Base-by-base conservation (phyloP, 2,888 invertebrate species). In the Ommatoiulus sabulosus region DNA sequence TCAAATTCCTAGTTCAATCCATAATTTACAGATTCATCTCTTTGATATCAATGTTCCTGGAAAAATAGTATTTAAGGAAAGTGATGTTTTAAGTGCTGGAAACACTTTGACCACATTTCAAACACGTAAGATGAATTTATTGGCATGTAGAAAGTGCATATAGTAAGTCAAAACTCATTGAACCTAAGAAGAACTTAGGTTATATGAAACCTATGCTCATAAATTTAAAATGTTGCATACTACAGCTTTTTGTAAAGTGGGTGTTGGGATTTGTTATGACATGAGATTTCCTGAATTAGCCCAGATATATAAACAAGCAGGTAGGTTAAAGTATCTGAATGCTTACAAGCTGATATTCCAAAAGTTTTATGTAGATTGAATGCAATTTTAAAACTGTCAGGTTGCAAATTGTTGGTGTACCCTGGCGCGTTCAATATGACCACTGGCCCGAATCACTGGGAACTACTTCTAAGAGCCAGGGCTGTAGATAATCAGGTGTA, bases 391-490 rank as follows among this genome's bases (percentile, higher is more conserved):
- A 80, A 15, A 10, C n/a, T 48, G 44, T 20, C 91, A 95, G 97
- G 96, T 0, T 98, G 98, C 91, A 95, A 97, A 88, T 92, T 98
- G 91, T 93, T 99, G 46, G 93, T 99, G 44, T 99, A 98, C 93
- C 99, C 99, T 0, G 98, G 96, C 44, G 98, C 98, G 0, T 99
- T 99, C 93, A 99, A 98, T 93, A 97, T 97, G 96, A 97, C 97
- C 0, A 99, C 99, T 0, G 99, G 99, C 0, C 98, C 98, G 0
- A 93, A 95, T 89, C 98, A 99, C 93, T 99, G 98, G 98, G 96
- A 97, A 92, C 92, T 97, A 5, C 93, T 99, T 24, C 96, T 95
- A 89, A 94, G 96, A 86, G 94, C 95, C 0, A 94, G 98, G 87
- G 98, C 99, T 57, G 94, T 95, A 52, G 98, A 99, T 93, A 96